Conservation (phyloP, 2,888 invertebrate species). For the Cinara cedri region DNA sequence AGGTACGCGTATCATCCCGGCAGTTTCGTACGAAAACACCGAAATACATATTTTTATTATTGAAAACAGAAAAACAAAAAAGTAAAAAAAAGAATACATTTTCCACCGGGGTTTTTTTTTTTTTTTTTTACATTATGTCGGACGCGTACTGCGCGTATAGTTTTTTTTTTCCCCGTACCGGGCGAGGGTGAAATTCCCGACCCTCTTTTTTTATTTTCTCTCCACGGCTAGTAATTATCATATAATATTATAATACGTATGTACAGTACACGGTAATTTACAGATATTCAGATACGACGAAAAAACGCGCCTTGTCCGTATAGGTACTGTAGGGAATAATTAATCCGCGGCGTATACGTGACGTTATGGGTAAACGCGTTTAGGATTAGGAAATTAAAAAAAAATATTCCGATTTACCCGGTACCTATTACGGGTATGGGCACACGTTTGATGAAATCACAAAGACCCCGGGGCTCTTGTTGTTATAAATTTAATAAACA, state of each 20-base stretch:
- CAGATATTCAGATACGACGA: slow-evolving; percentile 19
- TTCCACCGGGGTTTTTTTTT: slow-evolving; percentile 21
- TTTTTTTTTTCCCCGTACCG: not conserved
- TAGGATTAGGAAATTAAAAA: not conserved
- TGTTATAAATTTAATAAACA: too few species aligned
- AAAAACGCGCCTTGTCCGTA: slow-evolving; percentile 18
- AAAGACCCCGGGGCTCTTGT: too few species aligned
- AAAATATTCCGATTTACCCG: not conserved
- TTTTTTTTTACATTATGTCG: too few species aligned
- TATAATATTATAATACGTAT: not conserved
- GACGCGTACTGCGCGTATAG: not conserved
- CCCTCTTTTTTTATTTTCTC: slow-evolving; percentile 22
- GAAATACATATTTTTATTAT: slow-evolving; percentile 44
- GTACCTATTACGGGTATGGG: too few species aligned
- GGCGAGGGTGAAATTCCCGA: slow-evolving; percentile 9
- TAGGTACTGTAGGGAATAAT: not conserved
- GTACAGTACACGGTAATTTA: slow-evolving; percentile 22
- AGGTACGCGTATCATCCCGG: slow-evolving; percentile 14
- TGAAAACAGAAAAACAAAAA: too few species aligned
- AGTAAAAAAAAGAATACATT: slow-evolving; percentile 52
- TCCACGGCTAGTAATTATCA: slow-evolving; percentile 7
- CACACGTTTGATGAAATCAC: too few species aligned
- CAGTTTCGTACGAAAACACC: slow-evolving; percentile 36
- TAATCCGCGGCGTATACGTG: not conserved
- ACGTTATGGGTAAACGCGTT: not conserved